Base-by-base conservation (phyloP, 2,113 vertebrate genomes). In the Hippocampus zosterae region DNA sequence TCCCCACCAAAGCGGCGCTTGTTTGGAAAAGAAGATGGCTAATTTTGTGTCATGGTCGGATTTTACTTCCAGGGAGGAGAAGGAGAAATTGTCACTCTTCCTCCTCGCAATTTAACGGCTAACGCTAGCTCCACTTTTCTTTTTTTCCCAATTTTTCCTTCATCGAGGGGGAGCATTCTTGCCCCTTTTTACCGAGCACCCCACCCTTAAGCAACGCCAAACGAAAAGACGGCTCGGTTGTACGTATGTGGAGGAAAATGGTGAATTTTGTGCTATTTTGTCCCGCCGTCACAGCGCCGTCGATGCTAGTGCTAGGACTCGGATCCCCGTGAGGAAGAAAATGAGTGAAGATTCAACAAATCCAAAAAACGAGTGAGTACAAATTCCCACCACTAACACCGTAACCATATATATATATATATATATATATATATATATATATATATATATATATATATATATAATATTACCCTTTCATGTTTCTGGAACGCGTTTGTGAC, bases 321-420 rank as follows among this genome's bases (percentile, higher is more conserved):
- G 92, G 88, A 91, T 92, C 94, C 82, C 95, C 93, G 93, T 98
- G 95, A 98, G 95, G 95, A 94, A 93, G 93, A 92, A 97, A 94
- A 98, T 98, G 96, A 98, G 95, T 95, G 95, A 98, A 94, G 95
- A 98, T 93, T 95, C 95, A 94, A 94, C 94, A 92, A 93, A 95
- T 94, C 93, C 95, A 94, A 95, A 95, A 93, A 92, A 94, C 93
- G 96, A 98, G 96, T 98, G 91, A 97, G 96, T 48, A 15, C 41
- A 29, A 69, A 59, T 27, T 48, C 15, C n/a, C 37, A 21, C 12
- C 37, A 57, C 2, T 11, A 29, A 57, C 25, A 12, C 6, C 23
- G 25, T 56, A 56, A 3, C n/a, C n/a, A 23, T 23, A 2, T 57
- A 33, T 59, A 29, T 60, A 3, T 8, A 33, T 59, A 29, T 60